Evolutionary conservation across 2,113 vertebrate species (phyloP).

Genomic region (Taxidea taxus): DNA sequence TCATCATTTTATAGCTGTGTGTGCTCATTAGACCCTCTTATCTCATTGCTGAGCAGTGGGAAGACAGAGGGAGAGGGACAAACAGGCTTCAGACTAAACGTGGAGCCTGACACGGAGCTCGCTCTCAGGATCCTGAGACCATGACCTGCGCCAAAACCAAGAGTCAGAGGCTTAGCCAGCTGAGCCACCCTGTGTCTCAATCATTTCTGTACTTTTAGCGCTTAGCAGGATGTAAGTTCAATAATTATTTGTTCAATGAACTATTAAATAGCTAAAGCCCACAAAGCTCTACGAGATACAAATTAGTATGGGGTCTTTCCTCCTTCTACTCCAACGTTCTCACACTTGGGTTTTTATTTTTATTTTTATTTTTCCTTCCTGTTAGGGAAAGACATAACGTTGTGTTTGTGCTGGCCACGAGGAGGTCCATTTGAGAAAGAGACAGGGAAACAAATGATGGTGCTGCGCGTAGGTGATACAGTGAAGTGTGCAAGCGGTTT

Average conservation of each 20-base stretch:
- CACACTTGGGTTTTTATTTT: neutral
- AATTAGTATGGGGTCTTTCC: neutral
- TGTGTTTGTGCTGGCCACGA: neutral
- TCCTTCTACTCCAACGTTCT: neutral
- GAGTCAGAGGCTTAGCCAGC: neutral
- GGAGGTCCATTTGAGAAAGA: neutral
- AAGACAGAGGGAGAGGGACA: too few species aligned
- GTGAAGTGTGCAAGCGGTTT: neutral
- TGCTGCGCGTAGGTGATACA: fast-evolving
- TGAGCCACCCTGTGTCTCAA: neutral
- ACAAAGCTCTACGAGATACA: neutral
- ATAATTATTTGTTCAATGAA: neutral
- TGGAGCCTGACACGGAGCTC: neutral
- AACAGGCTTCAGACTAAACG: neutral
- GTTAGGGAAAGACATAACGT: neutral
- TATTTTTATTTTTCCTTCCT: neutral
- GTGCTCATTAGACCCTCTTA: neutral
- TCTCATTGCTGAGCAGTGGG: too few species aligned
- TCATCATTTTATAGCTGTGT: neutral
- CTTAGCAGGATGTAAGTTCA: neutral
- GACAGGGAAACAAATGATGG: neutral
- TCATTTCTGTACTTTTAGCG: neutral
- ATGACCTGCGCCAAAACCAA: neutral
- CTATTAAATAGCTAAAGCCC: neutral
- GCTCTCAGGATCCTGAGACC: neutral